Base-by-base conservation (phyloP, 2,888 invertebrate species). In the Zonitis immaculata region DNA sequence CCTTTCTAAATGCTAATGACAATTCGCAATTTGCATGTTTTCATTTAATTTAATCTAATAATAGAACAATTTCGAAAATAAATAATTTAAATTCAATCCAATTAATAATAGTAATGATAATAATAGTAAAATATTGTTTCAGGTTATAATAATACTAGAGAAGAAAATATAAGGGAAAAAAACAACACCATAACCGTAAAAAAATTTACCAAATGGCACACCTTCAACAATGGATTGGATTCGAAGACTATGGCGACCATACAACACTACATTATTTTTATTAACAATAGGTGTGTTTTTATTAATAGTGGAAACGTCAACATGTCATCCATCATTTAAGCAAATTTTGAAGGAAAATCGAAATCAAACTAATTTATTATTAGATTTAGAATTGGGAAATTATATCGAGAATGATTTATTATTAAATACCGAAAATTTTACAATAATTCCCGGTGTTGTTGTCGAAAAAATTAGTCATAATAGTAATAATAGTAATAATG, bases 371-470 rank as follows among this genome's bases (percentile, higher is more conserved):
- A 18, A 5, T 16, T 20, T 39, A 64, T 62, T 74, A 69, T 61
- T 83, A 65, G 79, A 82, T 64, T 73, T 72, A 55, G 77, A 80
- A 68, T 71, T 86, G 44, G 79, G 81, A 66, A 73, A 77, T 54
- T 77, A 84, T 54, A 70, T 87, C 55, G 82, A n/a, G n/a, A n/a
- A 86, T 66, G 73, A 79, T 60, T 78, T 82, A 26, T 18, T 39
- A 42, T 70, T 84, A 14, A 78, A 73, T 59, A 76, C 78, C 59
- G 82, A 84, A 60, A 75, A 72, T 48, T 80, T 80, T 66, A 79
- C 79, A 65, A 74, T 86, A 54, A 76, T 82, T 27, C 82, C 85
- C 44, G 83, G 83, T 39, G 72, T 85, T 46, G 80, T 79, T 65
- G 76, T 82, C 6, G 78, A 79, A 64, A 66, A 59, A 51, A 58